Base-by-base conservation (phyloP, 2,797 vertebrate genomes). In the Luscinia luscinia region DNA sequence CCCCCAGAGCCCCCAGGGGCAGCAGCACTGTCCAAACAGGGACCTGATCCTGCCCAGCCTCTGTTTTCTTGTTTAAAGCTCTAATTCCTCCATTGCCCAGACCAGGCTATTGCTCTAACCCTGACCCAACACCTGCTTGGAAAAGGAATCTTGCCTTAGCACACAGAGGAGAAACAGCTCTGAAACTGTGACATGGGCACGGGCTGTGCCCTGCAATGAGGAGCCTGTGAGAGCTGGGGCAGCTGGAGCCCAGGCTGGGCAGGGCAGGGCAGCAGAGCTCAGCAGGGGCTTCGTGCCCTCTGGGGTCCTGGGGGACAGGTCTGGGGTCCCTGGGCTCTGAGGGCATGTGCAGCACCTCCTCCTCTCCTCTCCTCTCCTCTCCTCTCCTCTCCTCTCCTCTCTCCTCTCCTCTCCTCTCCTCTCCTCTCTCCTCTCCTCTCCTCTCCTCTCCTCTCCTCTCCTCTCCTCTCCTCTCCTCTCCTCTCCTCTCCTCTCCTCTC, bases 111-210 rank as follows among this genome's bases (percentile, higher is more conserved):
- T 52, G 28, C 38, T 9, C 38, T 11, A 3, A 45, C 17, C 52
- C 22, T 22, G 57, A 54, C 88, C 97, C 2, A 24, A 84, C 69
- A 93, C 97, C 80, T 94, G 85, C 57, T 62, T 98, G 85, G 97
- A 97, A 94, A 97, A 98, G 51, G 97, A 98, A 67, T 97, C 98
- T 3, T 98, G 97, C 95, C 82, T 97, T n/a, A 94, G 97, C 45
- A 21, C 69, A 40, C 94, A 93, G 84, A 88, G 96, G 43, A 97
- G 96, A 86, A 98, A 75, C 93, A 96, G 89, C 95, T 30, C 89
- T 97, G 34, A 34, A 34, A 34, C 34, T n/a, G n/a, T 98, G 45
- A 95, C 95, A 0, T 84, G 96, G 97, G 84, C 96, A 32, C 94
- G 93, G 28, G 96, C 94, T 15, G 95, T 95, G 1, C 62, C 26